Base-by-base conservation (phyloP, 2,797 vertebrate species). In the Takifugu ocellatus region DNA sequence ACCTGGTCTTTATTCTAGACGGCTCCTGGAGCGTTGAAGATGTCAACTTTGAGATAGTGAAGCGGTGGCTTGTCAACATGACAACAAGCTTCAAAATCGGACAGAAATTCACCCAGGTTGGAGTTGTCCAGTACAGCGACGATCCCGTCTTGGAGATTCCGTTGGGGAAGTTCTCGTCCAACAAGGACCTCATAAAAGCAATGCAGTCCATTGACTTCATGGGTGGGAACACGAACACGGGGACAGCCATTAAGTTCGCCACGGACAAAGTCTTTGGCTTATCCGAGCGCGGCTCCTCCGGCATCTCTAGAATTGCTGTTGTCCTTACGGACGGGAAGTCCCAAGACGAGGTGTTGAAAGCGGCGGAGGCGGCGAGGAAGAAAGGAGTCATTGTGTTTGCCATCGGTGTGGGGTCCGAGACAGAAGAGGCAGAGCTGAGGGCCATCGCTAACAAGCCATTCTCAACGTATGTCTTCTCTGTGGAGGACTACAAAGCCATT, bases 321-420 rank as follows among this genome's bases (percentile, higher is more conserved):
- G 96, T 99, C 65, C 92, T 99, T 56, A 99, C 97, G 5, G 97
- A 99, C 52, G 97, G 97, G 7, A 98, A 96, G 77, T 98, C 97
- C 46, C 97, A 99, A 89, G 97, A 99, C 79, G 94, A 94, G 68
- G 96, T 98, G 55, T 84, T 92, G 83, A 92, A 93, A 27, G 89
- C 92, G 33, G 96, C 97, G 25, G 93, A 96, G 77, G 93, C 89
- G 60, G 96, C 96, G 24, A 93, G 96, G 72, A 96, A 92, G 81
- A 97, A 92, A 77, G 92, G 93, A 74, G 92, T 99, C 54, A 98
- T 94, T 56, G 74, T 98, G 51, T 98, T 99, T 83, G 96, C 97
- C 48, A 98, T 99, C 54, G 97, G 97, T 10, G 95, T 98, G 72
- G 96, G 97, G 52, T 86, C 92, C 17, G 93, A 93, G 87, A 96